Conservation (phyloP, 2,797 vertebrate species). For the Gymnopithys bicolor region DNA sequence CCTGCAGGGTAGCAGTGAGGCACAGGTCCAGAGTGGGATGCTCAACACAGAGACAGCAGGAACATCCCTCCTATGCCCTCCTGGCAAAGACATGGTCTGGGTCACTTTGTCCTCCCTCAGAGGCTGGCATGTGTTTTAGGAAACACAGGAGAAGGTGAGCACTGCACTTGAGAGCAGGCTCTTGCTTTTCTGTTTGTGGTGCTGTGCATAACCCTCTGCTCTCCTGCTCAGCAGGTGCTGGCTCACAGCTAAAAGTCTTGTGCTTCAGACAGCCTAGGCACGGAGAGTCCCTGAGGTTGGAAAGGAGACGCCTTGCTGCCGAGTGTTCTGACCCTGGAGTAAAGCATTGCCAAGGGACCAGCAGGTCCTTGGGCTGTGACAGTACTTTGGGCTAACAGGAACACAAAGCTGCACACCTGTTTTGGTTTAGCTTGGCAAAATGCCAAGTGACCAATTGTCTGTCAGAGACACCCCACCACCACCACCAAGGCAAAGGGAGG, state of each 20-base stretch:
- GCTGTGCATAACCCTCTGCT: fast-evolving
- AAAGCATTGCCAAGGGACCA: not conserved
- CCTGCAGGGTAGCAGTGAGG: fast-evolving
- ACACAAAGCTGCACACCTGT: not conserved
- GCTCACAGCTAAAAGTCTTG: not conserved
- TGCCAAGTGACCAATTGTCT: too few species aligned
- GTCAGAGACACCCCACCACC: too few species aligned
- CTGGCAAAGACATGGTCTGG: fast-evolving
- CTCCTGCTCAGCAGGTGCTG: fast-evolving
- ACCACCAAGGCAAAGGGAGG: too few species aligned
- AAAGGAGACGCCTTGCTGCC: not conserved
- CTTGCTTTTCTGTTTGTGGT: not conserved
- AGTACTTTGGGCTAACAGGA: not conserved
- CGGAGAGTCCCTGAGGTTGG: too few species aligned
- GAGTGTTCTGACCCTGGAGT: not conserved
- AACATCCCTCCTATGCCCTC: fast-evolving
- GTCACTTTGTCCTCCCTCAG: not conserved
- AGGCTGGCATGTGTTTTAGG: not conserved
- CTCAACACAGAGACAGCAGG: too few species aligned
- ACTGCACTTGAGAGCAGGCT: not conserved
- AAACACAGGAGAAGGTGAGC: not conserved
- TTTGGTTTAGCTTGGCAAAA: too few species aligned
- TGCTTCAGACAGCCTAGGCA: fast-evolving
- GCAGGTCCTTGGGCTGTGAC: fast-evolving
- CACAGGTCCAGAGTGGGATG: fast-evolving